Evolutionary conservation across 2,797 vertebrate species (phyloP).

Genomic region (Sorex maritimensis): DNA sequence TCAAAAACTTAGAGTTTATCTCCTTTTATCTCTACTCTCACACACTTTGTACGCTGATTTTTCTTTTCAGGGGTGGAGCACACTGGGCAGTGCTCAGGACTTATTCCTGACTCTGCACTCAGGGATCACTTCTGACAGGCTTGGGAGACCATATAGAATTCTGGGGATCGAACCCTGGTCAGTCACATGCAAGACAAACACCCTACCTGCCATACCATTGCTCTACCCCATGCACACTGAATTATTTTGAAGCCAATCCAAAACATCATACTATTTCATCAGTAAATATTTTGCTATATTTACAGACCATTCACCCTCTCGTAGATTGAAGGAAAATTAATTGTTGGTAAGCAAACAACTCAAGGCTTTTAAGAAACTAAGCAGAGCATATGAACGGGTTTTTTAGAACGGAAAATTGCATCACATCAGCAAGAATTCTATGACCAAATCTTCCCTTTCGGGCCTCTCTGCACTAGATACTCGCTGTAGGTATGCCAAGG

Average conservation of each 20-base stretch:
- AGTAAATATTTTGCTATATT: conserved; percentile 24
- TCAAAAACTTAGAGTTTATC: background rate
- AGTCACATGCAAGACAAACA: too few relatives aligned
- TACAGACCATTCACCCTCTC: background rate
- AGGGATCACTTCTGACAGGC: too few relatives aligned
- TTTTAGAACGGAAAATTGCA: conserved; percentile 76
- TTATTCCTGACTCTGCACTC: too few relatives aligned
- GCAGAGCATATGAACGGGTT: conserved; percentile 48
- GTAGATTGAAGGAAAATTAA: background rate
- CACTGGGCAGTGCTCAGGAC: too few relatives aligned
- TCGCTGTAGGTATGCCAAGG: conserved; percentile 81
- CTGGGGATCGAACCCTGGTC: too few relatives aligned
- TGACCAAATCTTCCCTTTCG: conserved; percentile 71
- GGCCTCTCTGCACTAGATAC: conserved; percentile 77
- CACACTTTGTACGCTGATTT: background rate
- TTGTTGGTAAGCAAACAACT: conserved; percentile 61
- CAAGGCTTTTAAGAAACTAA: conserved; percentile 56
- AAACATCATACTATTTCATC: background rate
- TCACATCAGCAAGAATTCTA: conserved; percentile 78
- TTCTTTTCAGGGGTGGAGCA: too few relatives aligned
- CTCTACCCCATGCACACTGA: too few relatives aligned
- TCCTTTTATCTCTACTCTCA: background rate
- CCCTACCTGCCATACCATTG: too few relatives aligned
- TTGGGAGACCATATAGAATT: too few relatives aligned
- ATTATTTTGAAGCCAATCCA: conserved; percentile 43